A percentile compares a stretch with the other conserved stretches of the same genome.
Evolutionary conservation across 1,140 invertebrate genomes (phyloP).

Genomic region (Tetranychus cinnabarinus): DNA sequence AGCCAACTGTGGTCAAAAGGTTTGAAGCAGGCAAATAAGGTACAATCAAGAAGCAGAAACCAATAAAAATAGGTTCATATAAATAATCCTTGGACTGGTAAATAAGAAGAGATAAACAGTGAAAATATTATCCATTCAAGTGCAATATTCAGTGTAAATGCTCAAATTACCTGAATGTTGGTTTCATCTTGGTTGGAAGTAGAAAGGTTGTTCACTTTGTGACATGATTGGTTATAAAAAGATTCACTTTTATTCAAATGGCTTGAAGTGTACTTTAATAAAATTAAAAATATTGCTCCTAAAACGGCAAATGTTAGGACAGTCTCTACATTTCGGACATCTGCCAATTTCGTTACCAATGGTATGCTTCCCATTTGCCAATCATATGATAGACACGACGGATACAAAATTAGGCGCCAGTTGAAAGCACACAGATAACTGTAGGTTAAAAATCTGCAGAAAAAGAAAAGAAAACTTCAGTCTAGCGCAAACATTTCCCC

Average conservation of each 20-base stretch:
- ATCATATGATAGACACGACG: slow-evolving; percentile 28
- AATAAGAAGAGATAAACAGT: neutral
- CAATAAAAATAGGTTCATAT: neutral
- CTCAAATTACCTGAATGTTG: neutral
- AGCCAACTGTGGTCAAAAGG: slow-evolving; percentile 88
- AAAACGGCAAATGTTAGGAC: neutral
- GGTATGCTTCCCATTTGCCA: slow-evolving; percentile 33
- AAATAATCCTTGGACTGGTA: neutral
- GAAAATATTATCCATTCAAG: neutral
- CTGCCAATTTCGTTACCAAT: slow-evolving; percentile 21
- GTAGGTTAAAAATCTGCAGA: slow-evolving; percentile 24
- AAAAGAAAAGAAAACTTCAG: too few relatives aligned
- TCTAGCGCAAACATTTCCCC: too few relatives aligned
- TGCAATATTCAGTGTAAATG: too few relatives aligned
- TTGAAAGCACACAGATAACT: slow-evolving; percentile 29
- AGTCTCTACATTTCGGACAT: slow-evolving; percentile 22
- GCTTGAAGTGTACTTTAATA: neutral
- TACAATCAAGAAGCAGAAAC: slow-evolving; percentile 27
- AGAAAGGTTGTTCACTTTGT: too few relatives aligned
- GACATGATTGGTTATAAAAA: neutral
- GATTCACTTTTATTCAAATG: neutral
- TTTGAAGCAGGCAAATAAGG: slow-evolving; percentile 90
- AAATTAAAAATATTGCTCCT: neutral
- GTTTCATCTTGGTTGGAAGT: too few relatives aligned
- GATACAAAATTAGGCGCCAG: slow-evolving; percentile 25